Percentiles rank a stretch among this genome's conserved stretches.
Evolutionary conservation across 2,888 invertebrate species (phyloP).

Genomic region (Ophioninae sp.): DNA sequence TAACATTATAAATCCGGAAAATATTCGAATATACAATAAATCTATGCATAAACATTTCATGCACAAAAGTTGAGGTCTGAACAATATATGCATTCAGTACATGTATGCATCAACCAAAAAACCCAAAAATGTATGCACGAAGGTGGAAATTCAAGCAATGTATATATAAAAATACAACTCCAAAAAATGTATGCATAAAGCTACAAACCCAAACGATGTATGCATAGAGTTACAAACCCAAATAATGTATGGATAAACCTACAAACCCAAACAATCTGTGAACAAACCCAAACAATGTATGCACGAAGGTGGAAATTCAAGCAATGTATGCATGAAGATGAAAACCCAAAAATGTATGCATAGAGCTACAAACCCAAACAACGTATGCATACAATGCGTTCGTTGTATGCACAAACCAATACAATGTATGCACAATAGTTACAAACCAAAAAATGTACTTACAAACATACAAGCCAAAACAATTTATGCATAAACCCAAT

Average conservation of each 20-base stretch:
- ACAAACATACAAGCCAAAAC: no score
- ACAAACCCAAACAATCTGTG: background rate
- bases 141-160: no score
- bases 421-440: no score
- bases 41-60: no score
- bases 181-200: background rate
- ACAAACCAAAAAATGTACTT: no score
- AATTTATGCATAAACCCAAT: background rate
- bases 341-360: background rate
- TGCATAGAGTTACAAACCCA: background rate
- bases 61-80: no score
- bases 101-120: background rate
- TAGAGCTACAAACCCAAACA: background rate
- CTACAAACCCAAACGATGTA: background rate
- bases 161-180: background rate
- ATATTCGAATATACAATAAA: no score
- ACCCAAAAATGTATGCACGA: background rate
- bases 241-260: background rate
- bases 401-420: no score
- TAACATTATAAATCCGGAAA: no score
- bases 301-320: background rate
- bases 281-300: background rate
- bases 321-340: background rate
- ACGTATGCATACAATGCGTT: background rate
- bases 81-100: background rate